Evolutionary conservation across 2,888 invertebrate species (phyloP).

Genomic region (Volucella inflata): DNA sequence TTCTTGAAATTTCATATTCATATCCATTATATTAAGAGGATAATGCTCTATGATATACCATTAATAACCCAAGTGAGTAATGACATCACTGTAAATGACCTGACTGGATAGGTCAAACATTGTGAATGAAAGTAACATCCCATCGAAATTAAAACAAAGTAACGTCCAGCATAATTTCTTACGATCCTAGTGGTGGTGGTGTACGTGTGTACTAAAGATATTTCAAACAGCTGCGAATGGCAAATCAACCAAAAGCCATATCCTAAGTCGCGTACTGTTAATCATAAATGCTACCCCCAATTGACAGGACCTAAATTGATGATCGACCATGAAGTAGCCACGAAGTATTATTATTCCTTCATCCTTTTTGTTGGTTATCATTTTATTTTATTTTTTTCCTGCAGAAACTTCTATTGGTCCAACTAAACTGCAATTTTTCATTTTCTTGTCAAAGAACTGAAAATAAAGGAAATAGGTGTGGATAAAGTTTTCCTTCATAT

Average conservation of each 20-base stretch:
- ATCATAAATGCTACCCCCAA: conserved; percentile 72
- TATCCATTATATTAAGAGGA: too few relatives aligned
- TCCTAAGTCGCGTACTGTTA: conserved; percentile 51
- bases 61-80: too few relatives aligned
- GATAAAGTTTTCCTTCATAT: conserved; percentile 66
- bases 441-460: conserved; percentile 71
- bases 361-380: conserved; percentile 64
- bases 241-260: conserved; percentile 41
- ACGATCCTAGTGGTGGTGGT: neutral
- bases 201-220: neutral
- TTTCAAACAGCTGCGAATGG: conserved; percentile 40
- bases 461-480: conserved; percentile 72
- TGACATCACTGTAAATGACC: too few relatives aligned
- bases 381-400: conserved; percentile 26
- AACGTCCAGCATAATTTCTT: neutral
- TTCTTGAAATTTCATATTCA: too few relatives aligned
- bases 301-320: conserved; percentile 75
- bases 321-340: conserved; percentile 72
- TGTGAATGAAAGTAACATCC: too few relatives aligned
- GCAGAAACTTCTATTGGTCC: conserved; percentile 51
- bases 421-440: conserved; percentile 74
- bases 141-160: too few relatives aligned
- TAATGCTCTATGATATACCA: too few relatives aligned
- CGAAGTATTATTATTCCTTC: conserved; percentile 71
- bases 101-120: too few relatives aligned